A percentile compares a stretch with the other conserved stretches of the same genome.
phyloP scores from a whole-genome alignment of 30 jellyfish, hydroid and myxozoan genomes.

The Sanderia malayensis region DNA sequence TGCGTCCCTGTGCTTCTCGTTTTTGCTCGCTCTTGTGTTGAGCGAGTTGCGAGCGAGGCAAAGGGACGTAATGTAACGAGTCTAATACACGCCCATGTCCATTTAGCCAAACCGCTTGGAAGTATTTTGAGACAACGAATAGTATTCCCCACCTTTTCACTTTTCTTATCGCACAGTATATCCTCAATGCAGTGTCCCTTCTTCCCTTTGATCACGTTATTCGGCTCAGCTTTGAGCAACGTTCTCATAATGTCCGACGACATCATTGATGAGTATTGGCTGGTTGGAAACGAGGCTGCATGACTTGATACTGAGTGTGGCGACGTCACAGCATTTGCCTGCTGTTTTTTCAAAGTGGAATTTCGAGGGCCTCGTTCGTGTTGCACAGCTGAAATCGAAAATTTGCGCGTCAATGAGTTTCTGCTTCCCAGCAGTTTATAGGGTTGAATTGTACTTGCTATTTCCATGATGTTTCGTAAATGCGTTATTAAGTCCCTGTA shows the following conservation, averaged over 20 bases:
- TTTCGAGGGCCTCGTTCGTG: constrained; percentile 94
- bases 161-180: constrained; percentile 32
- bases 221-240: constrained; percentile 61
- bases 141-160: constrained; percentile 11
- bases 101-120: neutral
- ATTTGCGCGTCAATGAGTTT: too few species aligned
- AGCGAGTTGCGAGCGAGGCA: too few species aligned
- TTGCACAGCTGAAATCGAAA: constrained; percentile 89
- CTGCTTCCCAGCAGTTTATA: too few species aligned
- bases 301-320: constrained; percentile 7
- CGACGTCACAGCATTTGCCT: constrained; percentile 30
- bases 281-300: constrained; percentile 35
- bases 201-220: constrained; percentile 43
- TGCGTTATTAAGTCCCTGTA: too few species aligned
- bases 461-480: too few species aligned
- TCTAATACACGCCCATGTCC: too few species aligned
- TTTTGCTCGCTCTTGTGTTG: too few species aligned
- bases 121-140: neutral
- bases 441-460: too few species aligned
- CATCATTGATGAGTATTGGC: constrained; percentile 14
- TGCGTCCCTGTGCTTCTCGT: too few species aligned
- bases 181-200: constrained; percentile 60
- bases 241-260: constrained; percentile 47
- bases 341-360: constrained; percentile 78
- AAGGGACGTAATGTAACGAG: too few species aligned